These are phyloP conservation scores for Colletes collaris DNA, from an alignment of 2,888 invertebrate species.

Conservation along the genomic window DNA sequence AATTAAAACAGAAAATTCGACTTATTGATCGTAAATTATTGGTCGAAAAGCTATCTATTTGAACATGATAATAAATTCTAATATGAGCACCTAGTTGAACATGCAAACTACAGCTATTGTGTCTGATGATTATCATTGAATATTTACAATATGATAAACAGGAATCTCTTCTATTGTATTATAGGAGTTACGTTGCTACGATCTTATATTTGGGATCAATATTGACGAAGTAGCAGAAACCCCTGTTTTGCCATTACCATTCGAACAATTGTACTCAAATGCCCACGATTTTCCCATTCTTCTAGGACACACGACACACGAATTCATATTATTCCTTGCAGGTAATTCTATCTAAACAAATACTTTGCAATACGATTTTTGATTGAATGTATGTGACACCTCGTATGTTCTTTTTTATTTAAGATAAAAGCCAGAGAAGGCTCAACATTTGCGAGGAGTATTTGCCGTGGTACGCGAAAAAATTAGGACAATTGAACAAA, in stretches of 20 bases:
- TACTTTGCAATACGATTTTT: no score
- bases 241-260: slow-evolving; percentile 74
- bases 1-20: no score
- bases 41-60: no score
- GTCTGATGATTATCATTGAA: no score
- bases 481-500: slow-evolving; percentile 73
- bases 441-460: not conserved
- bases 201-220: slow-evolving; percentile 25
- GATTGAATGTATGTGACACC: no score
- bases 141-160: no score
- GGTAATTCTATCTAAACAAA: slow-evolving; percentile 32
- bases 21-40: no score
- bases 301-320: slow-evolving; percentile 82
- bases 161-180: no score
- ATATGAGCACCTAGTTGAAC: no score
- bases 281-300: slow-evolving; percentile 84
- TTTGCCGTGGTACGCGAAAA: slow-evolving; percentile 75
- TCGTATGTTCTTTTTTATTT: not conserved
- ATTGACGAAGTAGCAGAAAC: slow-evolving; percentile 43
- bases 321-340: slow-evolving; percentile 49
- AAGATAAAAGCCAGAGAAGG: not conserved
- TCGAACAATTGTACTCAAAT: slow-evolving; percentile 72
- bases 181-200: no score
- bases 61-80: no score
- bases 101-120: no score